Evolutionary conservation across 2,797 vertebrate species (phyloP), one percentile per base, ranked within the genome.

Genomic region (Semotilus atromaculatus): DNA sequence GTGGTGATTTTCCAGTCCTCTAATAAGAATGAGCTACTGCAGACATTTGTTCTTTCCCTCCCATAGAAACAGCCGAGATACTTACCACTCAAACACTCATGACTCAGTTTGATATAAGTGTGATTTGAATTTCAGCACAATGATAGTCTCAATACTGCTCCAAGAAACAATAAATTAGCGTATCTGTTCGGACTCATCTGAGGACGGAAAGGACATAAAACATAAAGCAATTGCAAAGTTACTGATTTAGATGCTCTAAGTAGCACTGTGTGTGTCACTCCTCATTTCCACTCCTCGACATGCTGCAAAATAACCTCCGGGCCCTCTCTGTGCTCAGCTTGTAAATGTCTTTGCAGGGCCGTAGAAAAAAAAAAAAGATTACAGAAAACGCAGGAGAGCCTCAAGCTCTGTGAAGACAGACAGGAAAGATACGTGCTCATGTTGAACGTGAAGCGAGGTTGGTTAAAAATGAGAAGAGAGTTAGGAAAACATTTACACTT

Each of bases 331-430:
- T 77, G 85, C 74, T 86, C 68, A 89, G 88, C 91, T 93, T 90
- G 90, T 92, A 93, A 93, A 94, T 88, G 92, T 93, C 91, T 88
- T 81, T 85, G 5, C 55, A 89, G 81, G 81, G 89, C 90, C 89
- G 87, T 91, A 91, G 91, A 92, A 92, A 88, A 82, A 89, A 89
- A 89, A 90, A 88, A 87, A 84, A 84, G 88, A 91, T 89, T 89
- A 90, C 88, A 90, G 90, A 93, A 93, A 92, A 91, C 85, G 89
- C 91, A 92, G 88, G 88, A 82, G 86, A 90, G 88, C 87, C 90
- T 88, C 81, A 85, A 89, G 86, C 75, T 86, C 74, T 71, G 51
- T 81, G 68, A 72, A 72, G 51, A 81, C 51, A 71, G 71, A 73
- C 29, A 43, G 23, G 43, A 82, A 64, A 75, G 71, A 74, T 66